Base-by-base conservation (phyloP, 2,797 vertebrate genomes). In the Myiothlypis coronata region DNA sequence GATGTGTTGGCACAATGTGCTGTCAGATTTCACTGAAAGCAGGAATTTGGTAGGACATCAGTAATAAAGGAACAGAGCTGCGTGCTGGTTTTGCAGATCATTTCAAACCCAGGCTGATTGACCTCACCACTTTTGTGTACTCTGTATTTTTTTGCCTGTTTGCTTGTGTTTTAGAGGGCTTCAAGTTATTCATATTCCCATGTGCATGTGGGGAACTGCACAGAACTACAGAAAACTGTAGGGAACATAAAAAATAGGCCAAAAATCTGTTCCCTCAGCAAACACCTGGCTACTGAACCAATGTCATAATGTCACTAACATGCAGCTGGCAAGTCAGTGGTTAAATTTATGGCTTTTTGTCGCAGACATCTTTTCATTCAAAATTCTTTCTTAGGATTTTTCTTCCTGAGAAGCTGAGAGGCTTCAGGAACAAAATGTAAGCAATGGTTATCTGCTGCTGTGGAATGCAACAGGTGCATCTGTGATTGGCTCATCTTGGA, bases 181-280 rank as follows among this genome's bases (percentile, higher is more conserved):
- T 49, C 5, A 65, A 37, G 27, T 55, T 70, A 16, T 28, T 91
- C 8, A 2, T 64, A 35, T 49, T 75, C 11, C 13, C 5, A 1
- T 8, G 9, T 3, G 2, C 0, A 0, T 24, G 16, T 21, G 24
- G 39, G 37, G n/a, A 65, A 32, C n/a, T 24, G 43, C 41, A 39
- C 14, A 52, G 47, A 20, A 46, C 11, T 34, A 32, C 16, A 24
- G 34, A 53, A 30, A 67, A 21, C 53, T 64, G 56, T 0, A 53
- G 37, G 56, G 52, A 65, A 22, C 14, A 44, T 26, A 17, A 77
- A 49, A 35, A 60, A 28, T 17, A 24, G 5, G 8, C 22, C 60
- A 64, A 70, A 91, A 83, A 59, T n/a, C 27, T 52, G 3, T 78
- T 71, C 19, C 18, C 81, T 64, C 61, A 84, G 41, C 35, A 57